A percentile compares a stretch with the other conserved stretches of the same genome.
Conservation (phyloP, 2,888 invertebrate genomes). For the Atethmia centrago region DNA sequence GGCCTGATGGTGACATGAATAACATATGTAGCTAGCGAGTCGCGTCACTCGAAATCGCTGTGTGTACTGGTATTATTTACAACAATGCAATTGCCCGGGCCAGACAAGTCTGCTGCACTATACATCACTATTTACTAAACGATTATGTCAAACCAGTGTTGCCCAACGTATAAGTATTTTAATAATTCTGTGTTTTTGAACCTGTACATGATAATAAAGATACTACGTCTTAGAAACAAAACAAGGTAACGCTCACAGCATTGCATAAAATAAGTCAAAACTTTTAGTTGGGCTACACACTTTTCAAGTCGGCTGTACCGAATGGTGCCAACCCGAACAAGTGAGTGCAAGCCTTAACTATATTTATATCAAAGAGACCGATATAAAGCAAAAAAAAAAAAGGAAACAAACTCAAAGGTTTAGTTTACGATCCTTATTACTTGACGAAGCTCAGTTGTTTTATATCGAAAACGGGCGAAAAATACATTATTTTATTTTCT, state of each 20-base stretch:
- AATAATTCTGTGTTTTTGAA: background rate
- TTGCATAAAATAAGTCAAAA: background rate
- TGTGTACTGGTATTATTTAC: background rate
- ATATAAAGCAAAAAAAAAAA: background rate
- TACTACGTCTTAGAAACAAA: background rate
- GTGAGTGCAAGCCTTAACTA: too few species aligned
- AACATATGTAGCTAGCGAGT: background rate
- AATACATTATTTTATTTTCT: background rate
- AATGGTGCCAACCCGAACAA: background rate
- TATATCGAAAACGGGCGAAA: background rate
- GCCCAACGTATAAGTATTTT: background rate
- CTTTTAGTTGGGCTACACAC: background rate
- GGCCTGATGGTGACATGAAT: too few species aligned
- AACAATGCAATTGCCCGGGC: background rate
- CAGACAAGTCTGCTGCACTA: background rate
- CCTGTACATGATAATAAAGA: too few species aligned
- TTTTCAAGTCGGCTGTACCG: background rate
- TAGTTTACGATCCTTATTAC: background rate
- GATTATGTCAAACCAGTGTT: constrained; percentile 6
- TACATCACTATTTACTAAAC: constrained; percentile 4
- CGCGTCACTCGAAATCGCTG: background rate
- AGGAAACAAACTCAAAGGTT: background rate
- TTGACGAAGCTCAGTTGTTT: background rate
- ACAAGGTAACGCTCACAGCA: background rate
- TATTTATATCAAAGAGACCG: too few species aligned